phyloP scores from a whole-genome alignment of 2,113 vertebrate species.

The Rutilus rutilus region DNA sequence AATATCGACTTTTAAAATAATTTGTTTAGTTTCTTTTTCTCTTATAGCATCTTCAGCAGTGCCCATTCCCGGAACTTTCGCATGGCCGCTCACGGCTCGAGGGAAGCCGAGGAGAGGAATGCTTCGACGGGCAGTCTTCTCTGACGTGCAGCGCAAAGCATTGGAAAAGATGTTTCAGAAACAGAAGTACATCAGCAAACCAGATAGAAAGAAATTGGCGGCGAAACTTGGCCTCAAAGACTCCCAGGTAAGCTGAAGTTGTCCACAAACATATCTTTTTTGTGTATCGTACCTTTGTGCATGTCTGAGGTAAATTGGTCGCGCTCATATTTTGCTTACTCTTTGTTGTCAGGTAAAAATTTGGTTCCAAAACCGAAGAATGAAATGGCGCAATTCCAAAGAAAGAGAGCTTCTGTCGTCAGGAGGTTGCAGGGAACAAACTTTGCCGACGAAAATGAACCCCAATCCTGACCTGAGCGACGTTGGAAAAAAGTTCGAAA shows the following conservation, averaged over 20 bases:
- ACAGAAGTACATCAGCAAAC: slow-evolving; percentile 99
- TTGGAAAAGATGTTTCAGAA: slow-evolving; percentile 98
- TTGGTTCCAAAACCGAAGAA: slow-evolving; percentile 98
- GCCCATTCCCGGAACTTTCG: slow-evolving; percentile 94
- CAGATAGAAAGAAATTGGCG: slow-evolving; percentile 92
- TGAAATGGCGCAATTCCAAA: slow-evolving; percentile 99
- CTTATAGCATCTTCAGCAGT: slow-evolving; percentile 85
- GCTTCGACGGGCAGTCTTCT: slow-evolving; percentile 95
- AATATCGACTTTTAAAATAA: not conserved
- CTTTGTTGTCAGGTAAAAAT: slow-evolving; percentile 87
- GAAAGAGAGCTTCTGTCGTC: slow-evolving; percentile 95
- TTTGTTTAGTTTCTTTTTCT: slow-evolving; percentile 30
- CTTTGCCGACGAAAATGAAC: slow-evolving; percentile 95
- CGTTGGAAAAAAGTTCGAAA: slow-evolving; percentile 81
- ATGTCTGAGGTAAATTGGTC: not conserved
- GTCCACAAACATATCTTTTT: not conserved
- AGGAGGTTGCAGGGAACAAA: slow-evolving; percentile 94
- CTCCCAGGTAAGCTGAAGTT: slow-evolving; percentile 83
- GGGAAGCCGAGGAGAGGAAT: slow-evolving; percentile 95
- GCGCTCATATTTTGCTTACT: slow-evolving; percentile 8
- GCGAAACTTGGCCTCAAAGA: slow-evolving; percentile 93
- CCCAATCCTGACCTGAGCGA: slow-evolving; percentile 97
- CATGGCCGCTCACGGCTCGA: slow-evolving; percentile 88
- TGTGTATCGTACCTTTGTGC: not conserved
- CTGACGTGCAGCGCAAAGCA: slow-evolving; percentile 93